Evolutionary conservation across 2,113 vertebrate species (phyloP).

Genomic region (Zosterops hypoxanthus): DNA sequence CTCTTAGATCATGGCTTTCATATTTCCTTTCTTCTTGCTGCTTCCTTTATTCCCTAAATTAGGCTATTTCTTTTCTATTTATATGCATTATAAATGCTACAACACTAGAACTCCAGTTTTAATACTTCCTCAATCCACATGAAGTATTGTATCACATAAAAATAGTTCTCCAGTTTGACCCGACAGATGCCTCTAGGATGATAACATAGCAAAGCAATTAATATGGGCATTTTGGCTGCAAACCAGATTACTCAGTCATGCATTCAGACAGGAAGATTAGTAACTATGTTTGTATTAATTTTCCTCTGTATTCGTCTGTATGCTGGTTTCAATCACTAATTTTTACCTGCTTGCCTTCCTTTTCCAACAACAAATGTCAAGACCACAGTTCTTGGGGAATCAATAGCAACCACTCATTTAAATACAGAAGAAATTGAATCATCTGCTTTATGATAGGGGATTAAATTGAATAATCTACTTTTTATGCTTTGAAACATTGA

Average conservation of each 20-base stretch:
- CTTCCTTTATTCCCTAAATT: neutral
- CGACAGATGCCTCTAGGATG: neutral
- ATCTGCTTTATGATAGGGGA: neutral
- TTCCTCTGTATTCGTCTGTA: neutral
- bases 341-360: neutral
- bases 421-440: neutral
- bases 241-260: neutral
- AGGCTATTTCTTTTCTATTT: neutral
- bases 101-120: neutral
- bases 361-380: neutral
- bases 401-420: neutral
- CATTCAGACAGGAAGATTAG: neutral
- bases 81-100: neutral
- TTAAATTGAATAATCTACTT: neutral
- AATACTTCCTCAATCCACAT: neutral
- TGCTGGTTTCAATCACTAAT: neutral
- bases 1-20: neutral
- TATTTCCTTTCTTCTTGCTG: neutral
- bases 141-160: neutral
- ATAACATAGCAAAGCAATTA: neutral
- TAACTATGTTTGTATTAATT: neutral
- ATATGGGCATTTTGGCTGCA: neutral
- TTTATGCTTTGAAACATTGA: neutral
- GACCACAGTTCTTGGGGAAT: neutral
- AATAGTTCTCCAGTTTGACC: neutral